phyloP scores from a whole-genome alignment of 92 coral and sea anemone genomes.

The Zoanthus sansibaricus region DNA sequence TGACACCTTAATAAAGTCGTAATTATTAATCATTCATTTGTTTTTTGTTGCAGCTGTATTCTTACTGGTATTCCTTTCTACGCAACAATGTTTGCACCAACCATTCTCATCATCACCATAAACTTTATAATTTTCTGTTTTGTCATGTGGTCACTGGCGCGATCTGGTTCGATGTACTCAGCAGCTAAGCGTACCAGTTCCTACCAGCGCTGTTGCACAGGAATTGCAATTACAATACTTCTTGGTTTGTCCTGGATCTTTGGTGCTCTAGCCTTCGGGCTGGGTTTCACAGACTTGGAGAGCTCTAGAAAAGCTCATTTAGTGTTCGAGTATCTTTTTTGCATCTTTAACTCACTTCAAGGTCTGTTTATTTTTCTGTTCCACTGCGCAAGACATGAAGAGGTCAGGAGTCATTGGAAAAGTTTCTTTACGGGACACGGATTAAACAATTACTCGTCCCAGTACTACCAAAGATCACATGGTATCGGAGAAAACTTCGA shows the following conservation, averaged over 20 bases:
- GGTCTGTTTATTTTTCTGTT: slow-evolving; percentile 90
- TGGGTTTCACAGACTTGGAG: slow-evolving; percentile 2
- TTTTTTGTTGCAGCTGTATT: slow-evolving; percentile 67
- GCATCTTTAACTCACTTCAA: slow-evolving; percentile 94
- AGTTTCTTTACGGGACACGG: slow-evolving; percentile 72
- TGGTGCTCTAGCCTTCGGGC: slow-evolving; percentile 86
- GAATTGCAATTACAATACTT: slow-evolving; percentile 80
- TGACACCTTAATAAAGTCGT: neutral
- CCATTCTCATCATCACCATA: slow-evolving; percentile 58
- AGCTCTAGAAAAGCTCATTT: slow-evolving; percentile 64
- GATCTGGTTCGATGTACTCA: slow-evolving; percentile 76
- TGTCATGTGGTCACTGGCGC: slow-evolving; percentile 72
- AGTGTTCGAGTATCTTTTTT: slow-evolving; percentile 88
- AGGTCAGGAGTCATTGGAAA: slow-evolving; percentile 89
- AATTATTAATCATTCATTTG: neutral
- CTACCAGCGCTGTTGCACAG: slow-evolving; percentile 75
- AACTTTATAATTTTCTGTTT: slow-evolving; percentile 73
- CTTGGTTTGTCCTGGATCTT: slow-evolving; percentile 94
- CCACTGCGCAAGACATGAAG: slow-evolving; percentile 86
- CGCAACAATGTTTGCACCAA: slow-evolving; percentile 76
- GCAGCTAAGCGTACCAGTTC: slow-evolving; percentile 79
- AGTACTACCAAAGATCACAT: slow-evolving; percentile 61
- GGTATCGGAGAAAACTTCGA: slow-evolving; percentile 68
- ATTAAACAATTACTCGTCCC: slow-evolving; percentile 43
- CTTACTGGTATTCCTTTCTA: slow-evolving; percentile 73